Evolutionary conservation across 2,113 vertebrate genomes (phyloP).

Genomic region (Antechinus stuartii): DNA sequence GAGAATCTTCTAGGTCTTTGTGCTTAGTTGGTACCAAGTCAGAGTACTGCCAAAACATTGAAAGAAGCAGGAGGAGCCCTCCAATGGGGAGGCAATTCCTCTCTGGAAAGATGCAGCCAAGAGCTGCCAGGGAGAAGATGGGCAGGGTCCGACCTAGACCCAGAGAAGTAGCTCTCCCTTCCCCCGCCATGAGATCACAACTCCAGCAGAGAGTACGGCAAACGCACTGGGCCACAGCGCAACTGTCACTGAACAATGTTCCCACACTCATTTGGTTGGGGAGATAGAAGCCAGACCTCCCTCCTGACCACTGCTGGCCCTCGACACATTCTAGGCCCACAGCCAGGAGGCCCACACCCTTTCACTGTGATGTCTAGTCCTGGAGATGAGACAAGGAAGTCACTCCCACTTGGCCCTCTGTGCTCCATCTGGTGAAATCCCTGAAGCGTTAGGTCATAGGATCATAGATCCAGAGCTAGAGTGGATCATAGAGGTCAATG

Average conservation of each 20-base stretch:
- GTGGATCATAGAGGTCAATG: neutral
- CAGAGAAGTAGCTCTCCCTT: neutral
- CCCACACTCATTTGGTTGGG: neutral
- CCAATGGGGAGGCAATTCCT: neutral
- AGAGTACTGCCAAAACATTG: neutral
- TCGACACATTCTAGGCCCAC: neutral
- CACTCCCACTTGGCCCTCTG: neutral
- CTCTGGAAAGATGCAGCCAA: neutral
- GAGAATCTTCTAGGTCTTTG: neutral
- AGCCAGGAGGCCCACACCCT: neutral
- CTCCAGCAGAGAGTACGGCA: neutral
- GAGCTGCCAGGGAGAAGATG: neutral
- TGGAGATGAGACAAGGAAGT: neutral
- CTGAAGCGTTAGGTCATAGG: neutral
- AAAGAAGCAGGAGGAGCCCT: neutral
- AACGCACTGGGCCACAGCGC: neutral
- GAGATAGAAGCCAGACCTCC: neutral
- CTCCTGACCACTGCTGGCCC: neutral
- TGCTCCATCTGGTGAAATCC: neutral
- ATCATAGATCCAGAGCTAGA: neutral
- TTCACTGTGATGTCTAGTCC: neutral
- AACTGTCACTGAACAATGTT: neutral
- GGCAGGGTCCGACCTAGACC: neutral
- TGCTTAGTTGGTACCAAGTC: neutral
- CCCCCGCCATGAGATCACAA: neutral